These are phyloP conservation scores for Meriones unguiculatus DNA, from an alignment of 2,113 vertebrate species.

Conservation along the genomic window DNA sequence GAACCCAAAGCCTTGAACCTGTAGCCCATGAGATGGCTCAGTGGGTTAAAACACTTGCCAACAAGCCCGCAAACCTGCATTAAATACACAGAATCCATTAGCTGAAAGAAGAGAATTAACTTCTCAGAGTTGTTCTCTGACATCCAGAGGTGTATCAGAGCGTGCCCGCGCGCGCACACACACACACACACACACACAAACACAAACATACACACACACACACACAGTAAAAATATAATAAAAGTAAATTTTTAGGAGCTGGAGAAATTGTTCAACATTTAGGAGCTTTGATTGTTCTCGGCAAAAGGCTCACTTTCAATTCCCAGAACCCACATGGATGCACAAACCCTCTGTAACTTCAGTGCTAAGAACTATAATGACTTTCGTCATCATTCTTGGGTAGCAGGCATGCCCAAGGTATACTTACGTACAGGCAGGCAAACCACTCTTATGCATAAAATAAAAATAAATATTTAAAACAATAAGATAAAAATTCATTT, in stretches of 20 bases:
- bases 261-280: neutral
- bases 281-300: neutral
- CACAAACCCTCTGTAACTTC: neutral
- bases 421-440: neutral
- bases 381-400: neutral
- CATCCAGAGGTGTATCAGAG: neutral
- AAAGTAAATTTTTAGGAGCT: neutral
- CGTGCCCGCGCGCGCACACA: too few relatives aligned
- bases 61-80: neutral
- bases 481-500: neutral
- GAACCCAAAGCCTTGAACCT: too few relatives aligned
- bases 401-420: neutral
- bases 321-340: neutral
- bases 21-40: too few relatives aligned
- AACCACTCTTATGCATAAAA: neutral
- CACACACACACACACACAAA: too few relatives aligned
- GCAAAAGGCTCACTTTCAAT: neutral
- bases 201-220: neutral
- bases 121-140: neutral
- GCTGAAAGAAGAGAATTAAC: neutral
- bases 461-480: neutral
- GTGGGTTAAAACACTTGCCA: too few relatives aligned
- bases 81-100: neutral
- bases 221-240: neutral
- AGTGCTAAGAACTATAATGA: neutral